Evolutionary conservation across 2,797 vertebrate species (phyloP).

Genomic region (Pangasius krempfi): DNA sequence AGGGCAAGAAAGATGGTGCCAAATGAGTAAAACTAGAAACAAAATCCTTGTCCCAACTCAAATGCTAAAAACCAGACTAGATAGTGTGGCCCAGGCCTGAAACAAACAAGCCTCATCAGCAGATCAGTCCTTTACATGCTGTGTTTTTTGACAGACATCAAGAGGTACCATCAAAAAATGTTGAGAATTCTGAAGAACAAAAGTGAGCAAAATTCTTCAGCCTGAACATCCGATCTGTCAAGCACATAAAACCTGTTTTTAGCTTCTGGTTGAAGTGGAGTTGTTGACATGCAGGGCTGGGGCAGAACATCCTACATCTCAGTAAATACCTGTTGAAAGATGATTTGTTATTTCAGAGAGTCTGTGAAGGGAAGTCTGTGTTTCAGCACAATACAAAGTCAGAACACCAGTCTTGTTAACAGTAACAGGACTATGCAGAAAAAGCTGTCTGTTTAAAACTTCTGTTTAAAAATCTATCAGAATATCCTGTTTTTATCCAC

Average conservation of each 20-base stretch:
- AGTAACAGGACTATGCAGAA: neutral
- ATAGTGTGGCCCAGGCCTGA: neutral
- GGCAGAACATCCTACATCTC: neutral
- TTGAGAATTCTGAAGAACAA: neutral
- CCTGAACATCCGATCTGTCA: neutral
- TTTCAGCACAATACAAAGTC: neutral
- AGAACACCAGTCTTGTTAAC: neutral
- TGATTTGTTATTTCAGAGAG: neutral
- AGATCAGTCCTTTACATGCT: neutral
- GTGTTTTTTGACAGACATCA: neutral
- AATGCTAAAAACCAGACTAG: neutral
- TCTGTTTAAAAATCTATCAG: neutral
- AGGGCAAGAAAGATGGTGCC: neutral
- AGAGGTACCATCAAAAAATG: neutral
- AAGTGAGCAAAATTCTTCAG: neutral
- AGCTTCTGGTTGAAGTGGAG: neutral
- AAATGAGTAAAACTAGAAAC: neutral
- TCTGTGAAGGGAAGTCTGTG: neutral
- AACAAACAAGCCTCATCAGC: neutral
- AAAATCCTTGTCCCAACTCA: neutral
- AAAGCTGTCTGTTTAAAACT: neutral
- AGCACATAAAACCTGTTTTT: slow-evolving; percentile 16
- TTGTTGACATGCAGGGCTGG: neutral
- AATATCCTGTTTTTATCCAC: neutral
- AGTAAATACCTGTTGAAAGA: neutral